Conservation (phyloP, 2,888 invertebrate species). For the Linnaemya vulpina region DNA sequence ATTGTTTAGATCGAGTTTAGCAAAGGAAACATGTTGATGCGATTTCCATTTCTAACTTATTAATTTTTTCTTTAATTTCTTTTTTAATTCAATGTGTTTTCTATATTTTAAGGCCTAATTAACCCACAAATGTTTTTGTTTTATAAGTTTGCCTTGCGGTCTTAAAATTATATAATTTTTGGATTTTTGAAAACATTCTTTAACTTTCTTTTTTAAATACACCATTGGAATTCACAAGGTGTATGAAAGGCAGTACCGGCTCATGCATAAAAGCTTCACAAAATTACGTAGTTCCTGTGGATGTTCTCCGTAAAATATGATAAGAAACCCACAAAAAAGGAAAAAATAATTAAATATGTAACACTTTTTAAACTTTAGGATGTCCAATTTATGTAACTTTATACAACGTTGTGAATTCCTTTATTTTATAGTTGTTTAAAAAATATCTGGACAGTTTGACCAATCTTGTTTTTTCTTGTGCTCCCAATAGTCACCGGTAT, state of each 20-base stretch:
- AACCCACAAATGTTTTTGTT: conserved; percentile 65
- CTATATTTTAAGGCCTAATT: conserved; percentile 65
- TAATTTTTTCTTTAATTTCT: conserved; percentile 10
- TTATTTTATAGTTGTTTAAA: conserved; percentile 75
- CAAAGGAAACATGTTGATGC: conserved; percentile 52
- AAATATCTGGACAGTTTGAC: conserved; percentile 94
- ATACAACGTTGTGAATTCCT: not conserved
- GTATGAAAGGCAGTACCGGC: not conserved
- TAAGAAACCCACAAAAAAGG: too few species aligned
- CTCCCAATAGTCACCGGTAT: conserved; percentile 96
- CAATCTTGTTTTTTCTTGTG: conserved; percentile 94
- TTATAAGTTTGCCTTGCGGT: conserved; percentile 57
- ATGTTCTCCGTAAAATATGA: too few species aligned
- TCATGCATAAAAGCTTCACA: not conserved
- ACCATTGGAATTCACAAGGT: not conserved
- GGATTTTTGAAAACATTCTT: conserved; percentile 39
- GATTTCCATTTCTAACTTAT: conserved; percentile 7
- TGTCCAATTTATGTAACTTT: not conserved
- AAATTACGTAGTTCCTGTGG: too few species aligned
- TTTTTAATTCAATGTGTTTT: conserved; percentile 58
- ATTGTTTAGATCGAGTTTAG: conserved; percentile 32
- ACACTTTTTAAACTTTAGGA: not conserved
- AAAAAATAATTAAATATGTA: too few species aligned
- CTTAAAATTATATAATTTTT: conserved; percentile 58
- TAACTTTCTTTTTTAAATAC: conserved; percentile 5